phyloP scores from a whole-genome alignment of 2,113 vertebrate species.

The Smithornis capensis region DNA sequence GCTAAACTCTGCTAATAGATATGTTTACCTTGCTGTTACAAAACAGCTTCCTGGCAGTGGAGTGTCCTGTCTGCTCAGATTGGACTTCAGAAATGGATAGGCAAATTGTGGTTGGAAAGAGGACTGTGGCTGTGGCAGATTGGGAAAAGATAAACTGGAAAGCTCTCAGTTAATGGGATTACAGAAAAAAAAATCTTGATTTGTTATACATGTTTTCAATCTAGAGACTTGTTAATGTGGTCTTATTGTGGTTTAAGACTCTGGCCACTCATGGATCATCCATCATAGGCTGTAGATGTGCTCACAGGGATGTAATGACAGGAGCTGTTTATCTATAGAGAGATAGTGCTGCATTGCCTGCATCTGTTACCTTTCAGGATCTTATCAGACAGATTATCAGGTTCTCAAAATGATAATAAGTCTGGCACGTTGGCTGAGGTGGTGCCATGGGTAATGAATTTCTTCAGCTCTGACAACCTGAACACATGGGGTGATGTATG shows the following conservation, averaged over 20 bases:
- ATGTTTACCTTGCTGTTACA: neutral
- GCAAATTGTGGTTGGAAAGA: neutral
- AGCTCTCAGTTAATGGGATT: neutral
- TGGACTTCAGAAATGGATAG: neutral
- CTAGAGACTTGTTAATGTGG: neutral
- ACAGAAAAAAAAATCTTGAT: neutral
- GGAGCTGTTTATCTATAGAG: neutral
- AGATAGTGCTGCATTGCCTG: neutral
- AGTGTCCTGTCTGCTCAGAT: neutral
- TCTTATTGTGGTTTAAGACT: neutral
- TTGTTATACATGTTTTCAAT: neutral
- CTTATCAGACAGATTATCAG: neutral
- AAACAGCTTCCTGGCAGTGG: neutral
- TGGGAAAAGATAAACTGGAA: neutral
- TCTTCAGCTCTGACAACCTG: neutral
- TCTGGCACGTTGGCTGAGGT: neutral
- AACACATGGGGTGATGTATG: rapidly evolving
- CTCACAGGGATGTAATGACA: neutral
- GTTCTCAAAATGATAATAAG: neutral
- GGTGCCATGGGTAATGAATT: neutral
- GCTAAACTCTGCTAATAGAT: neutral
- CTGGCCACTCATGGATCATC: neutral
- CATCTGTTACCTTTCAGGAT: neutral
- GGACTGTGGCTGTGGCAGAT: neutral
- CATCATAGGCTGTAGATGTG: neutral